These are phyloP conservation scores for Moxostoma hubbsi DNA, from an alignment of 2,797 vertebrate genomes.

Conservation along the genomic window DNA sequence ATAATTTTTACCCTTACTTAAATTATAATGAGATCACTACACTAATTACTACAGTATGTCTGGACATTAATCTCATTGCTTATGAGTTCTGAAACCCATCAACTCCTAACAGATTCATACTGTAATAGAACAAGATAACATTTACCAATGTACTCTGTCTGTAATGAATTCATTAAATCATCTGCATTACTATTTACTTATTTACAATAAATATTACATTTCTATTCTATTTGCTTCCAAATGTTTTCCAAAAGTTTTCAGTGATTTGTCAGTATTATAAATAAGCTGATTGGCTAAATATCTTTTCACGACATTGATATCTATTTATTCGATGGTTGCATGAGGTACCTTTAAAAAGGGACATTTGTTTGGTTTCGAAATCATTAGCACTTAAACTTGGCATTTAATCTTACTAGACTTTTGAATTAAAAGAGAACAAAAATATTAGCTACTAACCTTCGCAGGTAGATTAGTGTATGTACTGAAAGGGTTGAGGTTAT, in stretches of 20 bases:
- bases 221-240: background rate
- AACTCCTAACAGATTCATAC: constrained; percentile 23
- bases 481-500: background rate
- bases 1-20: constrained; percentile 1
- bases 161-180: background rate
- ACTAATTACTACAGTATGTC: constrained; percentile 4
- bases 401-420: constrained; percentile 9
- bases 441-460: constrained; percentile 16
- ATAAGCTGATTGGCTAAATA: background rate
- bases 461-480: background rate
- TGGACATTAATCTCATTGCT: constrained; percentile 14
- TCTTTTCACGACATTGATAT: background rate
- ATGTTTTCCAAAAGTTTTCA: background rate
- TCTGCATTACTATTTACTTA: background rate
- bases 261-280: constrained; percentile 1
- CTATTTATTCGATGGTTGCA: constrained; percentile 30
- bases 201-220: background rate
- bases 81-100: constrained; percentile 43
- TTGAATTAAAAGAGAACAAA: constrained; percentile 2
- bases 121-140: no score
- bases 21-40: constrained; percentile 6
- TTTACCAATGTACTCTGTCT: background rate
- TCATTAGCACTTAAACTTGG: constrained; percentile 8
- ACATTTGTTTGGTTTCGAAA: constrained; percentile 22
- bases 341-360: background rate